phyloP scores from a whole-genome alignment of 2,797 vertebrate species.

The Centropyge bicolor region DNA sequence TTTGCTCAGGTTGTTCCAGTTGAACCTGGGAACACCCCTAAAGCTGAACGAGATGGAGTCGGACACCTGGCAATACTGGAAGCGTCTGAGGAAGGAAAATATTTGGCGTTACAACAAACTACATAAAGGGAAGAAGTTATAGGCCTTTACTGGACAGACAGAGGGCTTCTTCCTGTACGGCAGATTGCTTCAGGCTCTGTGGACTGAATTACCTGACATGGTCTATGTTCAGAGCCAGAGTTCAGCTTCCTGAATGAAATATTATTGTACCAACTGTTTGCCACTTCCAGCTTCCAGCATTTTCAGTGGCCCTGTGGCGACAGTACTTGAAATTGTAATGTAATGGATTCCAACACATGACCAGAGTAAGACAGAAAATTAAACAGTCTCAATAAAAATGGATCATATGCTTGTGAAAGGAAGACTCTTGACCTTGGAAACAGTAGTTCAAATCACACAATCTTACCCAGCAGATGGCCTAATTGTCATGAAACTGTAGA shows the following conservation, averaged over 20 bases:
- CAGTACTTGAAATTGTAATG: too few relatives aligned
- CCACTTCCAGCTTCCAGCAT: background rate
- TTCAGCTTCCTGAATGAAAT: conserved; percentile 12
- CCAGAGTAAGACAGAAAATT: background rate
- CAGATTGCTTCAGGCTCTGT: background rate
- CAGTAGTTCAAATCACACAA: background rate
- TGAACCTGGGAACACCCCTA: conserved; percentile 86
- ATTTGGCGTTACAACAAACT: conserved; percentile 90
- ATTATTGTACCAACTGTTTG: background rate
- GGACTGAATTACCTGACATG: conserved; percentile 13
- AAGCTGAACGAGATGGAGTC: conserved; percentile 88
- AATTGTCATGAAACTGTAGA: background rate
- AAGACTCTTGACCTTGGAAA: background rate
- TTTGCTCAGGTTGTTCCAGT: conserved; percentile 89
- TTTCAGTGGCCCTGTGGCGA: background rate
- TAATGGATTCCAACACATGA: background rate
- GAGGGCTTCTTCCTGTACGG: background rate
- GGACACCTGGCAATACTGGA: conserved; percentile 87
- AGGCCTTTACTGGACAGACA: conserved; percentile 43
- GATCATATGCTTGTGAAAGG: background rate
- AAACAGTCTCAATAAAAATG: background rate
- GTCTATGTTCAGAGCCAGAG: conserved; percentile 3
- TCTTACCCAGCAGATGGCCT: background rate
- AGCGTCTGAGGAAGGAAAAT: conserved; percentile 90
- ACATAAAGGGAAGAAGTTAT: conserved; percentile 88